Percentiles rank a stretch among this genome's conserved stretches.
Conservation (phyloP, 2,113 vertebrate genomes). For the Pelvicachromis taeniatus region DNA sequence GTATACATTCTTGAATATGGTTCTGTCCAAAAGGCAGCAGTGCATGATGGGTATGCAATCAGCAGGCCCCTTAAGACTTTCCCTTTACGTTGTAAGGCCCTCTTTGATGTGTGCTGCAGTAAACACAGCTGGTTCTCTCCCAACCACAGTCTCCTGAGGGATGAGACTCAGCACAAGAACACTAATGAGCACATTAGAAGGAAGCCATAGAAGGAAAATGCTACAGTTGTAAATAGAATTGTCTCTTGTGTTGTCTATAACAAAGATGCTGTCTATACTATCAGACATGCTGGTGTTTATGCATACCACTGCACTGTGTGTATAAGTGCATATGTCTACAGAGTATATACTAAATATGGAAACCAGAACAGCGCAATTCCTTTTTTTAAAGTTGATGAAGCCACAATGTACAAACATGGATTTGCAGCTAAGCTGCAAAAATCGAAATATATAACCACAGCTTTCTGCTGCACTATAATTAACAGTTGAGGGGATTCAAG, state of each 20-base stretch:
- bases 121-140: conserved; percentile 67
- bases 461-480: not conserved
- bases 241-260: conserved; percentile 46
- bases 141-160: conserved; percentile 61
- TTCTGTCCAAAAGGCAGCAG: conserved; percentile 47
- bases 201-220: conserved; percentile 67
- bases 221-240: conserved; percentile 71
- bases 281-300: not conserved
- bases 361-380: not conserved
- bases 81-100: conserved; percentile 42
- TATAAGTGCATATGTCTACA: not conserved
- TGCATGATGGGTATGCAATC: conserved; percentile 66
- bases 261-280: conserved; percentile 7
- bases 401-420: not conserved
- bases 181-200: conserved; percentile 78
- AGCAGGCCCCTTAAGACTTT: conserved; percentile 48
- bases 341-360: not conserved
- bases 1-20: conserved; percentile 10
- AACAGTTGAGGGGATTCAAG: not conserved
- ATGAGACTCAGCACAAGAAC: conserved; percentile 60
- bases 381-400: not conserved
- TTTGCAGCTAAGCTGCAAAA: not conserved
- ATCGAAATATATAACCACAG: not conserved
- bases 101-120: conserved; percentile 72
- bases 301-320: not conserved